These are phyloP conservation scores for Anser brachyrhynchus DNA, from an alignment of 2,113 vertebrate genomes.

Conservation along the genomic window DNA sequence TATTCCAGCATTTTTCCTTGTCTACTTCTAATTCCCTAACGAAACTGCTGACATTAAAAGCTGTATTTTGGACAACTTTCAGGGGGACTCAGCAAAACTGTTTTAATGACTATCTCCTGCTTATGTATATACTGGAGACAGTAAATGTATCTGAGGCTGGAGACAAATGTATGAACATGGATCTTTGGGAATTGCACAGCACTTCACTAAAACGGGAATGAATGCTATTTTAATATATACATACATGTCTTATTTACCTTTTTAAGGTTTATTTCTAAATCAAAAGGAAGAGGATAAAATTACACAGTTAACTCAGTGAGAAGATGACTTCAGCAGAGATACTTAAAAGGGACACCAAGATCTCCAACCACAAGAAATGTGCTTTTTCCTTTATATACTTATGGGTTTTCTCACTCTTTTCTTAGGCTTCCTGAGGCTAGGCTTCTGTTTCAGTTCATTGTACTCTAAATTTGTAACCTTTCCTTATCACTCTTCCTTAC, in stretches of 20 bases:
- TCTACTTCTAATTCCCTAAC: background rate
- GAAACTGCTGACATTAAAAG: background rate
- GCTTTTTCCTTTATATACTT: accelerated
- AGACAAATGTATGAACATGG: accelerated
- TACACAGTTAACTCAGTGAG: background rate
- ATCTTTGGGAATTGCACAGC: background rate
- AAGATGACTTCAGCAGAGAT: background rate
- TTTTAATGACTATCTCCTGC: background rate
- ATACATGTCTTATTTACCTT: background rate
- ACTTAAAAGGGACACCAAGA: background rate
- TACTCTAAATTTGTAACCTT: background rate
- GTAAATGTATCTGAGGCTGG: background rate
- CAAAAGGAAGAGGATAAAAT: background rate
- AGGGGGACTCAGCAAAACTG: background rate
- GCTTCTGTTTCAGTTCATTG: background rate
- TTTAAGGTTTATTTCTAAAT: background rate
- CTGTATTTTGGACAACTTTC: background rate
- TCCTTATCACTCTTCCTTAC: background rate
- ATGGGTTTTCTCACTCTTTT: background rate
- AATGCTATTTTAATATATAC: background rate
- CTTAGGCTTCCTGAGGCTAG: background rate
- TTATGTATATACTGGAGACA: background rate
- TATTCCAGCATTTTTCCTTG: background rate
- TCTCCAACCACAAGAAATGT: background rate
- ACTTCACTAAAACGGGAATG: background rate